Percentiles rank a stretch among this genome's conserved stretches.
phyloP scores from a whole-genome alignment of 1,140 invertebrate species.

The Temnothorax longispinosus region DNA sequence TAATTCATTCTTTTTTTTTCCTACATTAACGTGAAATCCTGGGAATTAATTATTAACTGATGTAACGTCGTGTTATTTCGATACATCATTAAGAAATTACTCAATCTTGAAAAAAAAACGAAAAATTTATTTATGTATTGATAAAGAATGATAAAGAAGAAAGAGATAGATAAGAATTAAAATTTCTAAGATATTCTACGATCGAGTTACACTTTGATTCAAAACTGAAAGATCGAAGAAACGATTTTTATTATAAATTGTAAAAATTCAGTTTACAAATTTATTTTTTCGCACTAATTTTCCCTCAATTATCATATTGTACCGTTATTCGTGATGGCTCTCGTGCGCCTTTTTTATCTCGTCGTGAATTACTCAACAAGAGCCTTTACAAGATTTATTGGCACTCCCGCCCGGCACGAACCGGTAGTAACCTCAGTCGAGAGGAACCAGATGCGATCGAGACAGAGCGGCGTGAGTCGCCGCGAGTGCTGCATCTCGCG shows the following conservation, averaged over 20 bases:
- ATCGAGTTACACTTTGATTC: neutral
- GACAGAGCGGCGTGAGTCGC: slow-evolving; percentile 71
- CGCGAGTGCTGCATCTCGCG: slow-evolving; percentile 64
- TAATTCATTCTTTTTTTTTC: neutral
- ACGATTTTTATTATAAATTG: neutral
- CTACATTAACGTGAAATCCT: neutral
- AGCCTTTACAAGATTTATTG: slow-evolving; percentile 42
- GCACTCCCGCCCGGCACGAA: slow-evolving; percentile 55
- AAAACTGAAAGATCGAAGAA: neutral
- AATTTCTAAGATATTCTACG: neutral
- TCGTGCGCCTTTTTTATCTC: slow-evolving; percentile 12
- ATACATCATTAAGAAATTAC: neutral
- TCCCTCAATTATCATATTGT: slow-evolving; percentile 8
- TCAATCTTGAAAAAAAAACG: neutral
- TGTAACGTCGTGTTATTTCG: neutral
- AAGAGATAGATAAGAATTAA: neutral
- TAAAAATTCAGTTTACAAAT: neutral
- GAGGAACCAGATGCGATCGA: slow-evolving; percentile 71
- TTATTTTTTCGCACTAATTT: neutral
- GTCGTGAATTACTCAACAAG: slow-evolving; percentile 45
- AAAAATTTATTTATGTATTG: neutral
- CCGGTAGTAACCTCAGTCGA: slow-evolving; percentile 63
- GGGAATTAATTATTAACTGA: neutral
- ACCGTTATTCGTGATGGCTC: slow-evolving; percentile 25
- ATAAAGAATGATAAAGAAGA: neutral